phyloP scores from a whole-genome alignment of 2,797 vertebrate species.

The Lindbergichthys nudifrons region DNA sequence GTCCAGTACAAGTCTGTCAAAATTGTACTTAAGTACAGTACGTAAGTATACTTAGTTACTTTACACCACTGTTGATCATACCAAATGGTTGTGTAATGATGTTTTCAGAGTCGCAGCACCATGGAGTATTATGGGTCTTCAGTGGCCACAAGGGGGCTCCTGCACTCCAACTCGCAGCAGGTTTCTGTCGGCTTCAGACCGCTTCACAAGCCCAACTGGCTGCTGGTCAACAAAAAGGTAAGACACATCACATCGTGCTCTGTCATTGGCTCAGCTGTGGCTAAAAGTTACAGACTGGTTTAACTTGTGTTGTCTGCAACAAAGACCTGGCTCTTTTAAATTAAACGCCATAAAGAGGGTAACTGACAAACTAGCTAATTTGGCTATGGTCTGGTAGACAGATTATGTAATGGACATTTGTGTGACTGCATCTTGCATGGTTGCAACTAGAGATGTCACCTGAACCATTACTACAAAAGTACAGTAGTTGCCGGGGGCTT shows the following conservation, averaged over 20 bases:
- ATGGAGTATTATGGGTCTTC: conserved; percentile 90
- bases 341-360: background rate
- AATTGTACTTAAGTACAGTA: no score
- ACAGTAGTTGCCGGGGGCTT: no score
- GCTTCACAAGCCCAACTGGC: conserved; percentile 96
- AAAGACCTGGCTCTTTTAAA: background rate
- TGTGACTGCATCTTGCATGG: no score
- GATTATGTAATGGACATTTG: background rate
- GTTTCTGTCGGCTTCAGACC: conserved; percentile 90
- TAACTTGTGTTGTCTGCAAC: background rate
- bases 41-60: no score
- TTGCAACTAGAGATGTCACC: no score
- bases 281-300: background rate
- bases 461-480: no score
- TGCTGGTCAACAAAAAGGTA: conserved; percentile 92
- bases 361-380: no score
- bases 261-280: background rate
- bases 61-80: no score
- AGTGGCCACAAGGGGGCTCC: conserved; percentile 91
- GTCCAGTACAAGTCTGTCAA: no score
- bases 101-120: conserved; percentile 82
- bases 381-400: background rate
- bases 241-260: background rate
- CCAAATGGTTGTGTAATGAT: conserved; percentile 18
- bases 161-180: conserved; percentile 90